phyloP scores from a whole-genome alignment of 1,140 invertebrate genomes.

The Coptotermes formosanus region DNA sequence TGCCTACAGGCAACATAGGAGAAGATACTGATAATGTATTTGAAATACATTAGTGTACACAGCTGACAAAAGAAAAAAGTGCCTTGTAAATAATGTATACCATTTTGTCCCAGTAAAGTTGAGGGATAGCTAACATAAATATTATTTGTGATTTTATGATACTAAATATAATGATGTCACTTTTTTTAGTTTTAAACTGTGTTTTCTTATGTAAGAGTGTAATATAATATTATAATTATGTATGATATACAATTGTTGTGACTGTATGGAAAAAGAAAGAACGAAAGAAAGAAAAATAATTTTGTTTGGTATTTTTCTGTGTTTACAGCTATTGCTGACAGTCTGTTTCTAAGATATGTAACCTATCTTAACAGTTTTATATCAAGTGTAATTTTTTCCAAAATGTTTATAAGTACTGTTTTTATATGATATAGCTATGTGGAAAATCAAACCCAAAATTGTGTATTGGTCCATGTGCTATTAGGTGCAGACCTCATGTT shows the following conservation, averaged over 20 bases:
- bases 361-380: slow-evolving; percentile 14
- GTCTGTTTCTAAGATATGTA: slow-evolving; percentile 4
- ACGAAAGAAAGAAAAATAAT: background rate
- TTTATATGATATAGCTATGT: background rate
- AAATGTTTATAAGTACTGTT: background rate
- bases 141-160: slow-evolving; percentile 33
- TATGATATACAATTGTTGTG: slow-evolving; percentile 30
- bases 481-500: too few species aligned
- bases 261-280: slow-evolving; percentile 29
- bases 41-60: background rate
- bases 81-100: slow-evolving; percentile 29
- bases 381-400: background rate
- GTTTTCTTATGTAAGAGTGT: slow-evolving; percentile 31
- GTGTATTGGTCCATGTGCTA: too few species aligned
- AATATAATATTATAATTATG: slow-evolving; percentile 30
- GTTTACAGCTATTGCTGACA: slow-evolving; percentile 19
- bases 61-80: background rate
- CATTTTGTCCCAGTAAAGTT: slow-evolving; percentile 17
- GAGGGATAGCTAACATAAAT: slow-evolving; percentile 15
- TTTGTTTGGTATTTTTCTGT: slow-evolving; percentile 27
- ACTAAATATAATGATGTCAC: slow-evolving; percentile 25
- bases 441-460: too few species aligned
- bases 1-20: background rate
- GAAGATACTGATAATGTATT: background rate
- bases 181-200: slow-evolving; percentile 27